Base-by-base conservation (phyloP, 2,113 vertebrate species). In the Herpetotheres cachinnans region DNA sequence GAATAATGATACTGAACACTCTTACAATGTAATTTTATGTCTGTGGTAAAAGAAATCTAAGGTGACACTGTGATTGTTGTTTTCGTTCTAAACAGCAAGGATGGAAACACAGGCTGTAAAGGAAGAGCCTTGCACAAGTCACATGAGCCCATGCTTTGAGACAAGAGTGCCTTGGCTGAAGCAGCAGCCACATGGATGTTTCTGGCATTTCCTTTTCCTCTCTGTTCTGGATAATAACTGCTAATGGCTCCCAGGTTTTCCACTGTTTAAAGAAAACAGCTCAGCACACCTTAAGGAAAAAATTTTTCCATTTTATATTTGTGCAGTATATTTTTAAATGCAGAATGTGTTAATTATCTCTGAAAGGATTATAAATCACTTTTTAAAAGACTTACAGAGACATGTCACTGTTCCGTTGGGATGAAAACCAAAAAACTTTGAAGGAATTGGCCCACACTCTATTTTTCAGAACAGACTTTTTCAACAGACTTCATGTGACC, bases 91-190 rank as follows among this genome's bases (percentile, higher is more conserved):
- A 88, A 76, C 2, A 47, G 4, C 17, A 67, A 63, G 11, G 4
- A 32, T 63, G 30, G 34, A 72, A 89, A 58, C 12, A 63, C 10
- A 56, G 10, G 3, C 36, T 89, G 63, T 34, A 46, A 86, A 77
- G 11, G 7, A 74, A 69, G 19, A 86, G 7, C 7, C 3, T 2
- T 0, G 1, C 19, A 32, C 2, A 56, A 62, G 27, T 42, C 13
- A 83, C 69, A 76, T 0, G 0, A 72, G 9, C 18, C 7, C 1
- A 1, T 52, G 14, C 6, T 40, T 42, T 66, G 47, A 71, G 13
- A 63, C 13, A 38, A n/a, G 8, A 16, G 2, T 36, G 20, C 6
- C 21, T 44, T 44, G 49, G 30, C 6, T 50, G 29, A 77, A 78
- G 26, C 10, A 49, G 34, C 34, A 78, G 13, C 34, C 16, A 56